These are phyloP conservation scores for Hippolais icterina DNA, from an alignment of 2,113 vertebrate species.

Conservation along the genomic window DNA sequence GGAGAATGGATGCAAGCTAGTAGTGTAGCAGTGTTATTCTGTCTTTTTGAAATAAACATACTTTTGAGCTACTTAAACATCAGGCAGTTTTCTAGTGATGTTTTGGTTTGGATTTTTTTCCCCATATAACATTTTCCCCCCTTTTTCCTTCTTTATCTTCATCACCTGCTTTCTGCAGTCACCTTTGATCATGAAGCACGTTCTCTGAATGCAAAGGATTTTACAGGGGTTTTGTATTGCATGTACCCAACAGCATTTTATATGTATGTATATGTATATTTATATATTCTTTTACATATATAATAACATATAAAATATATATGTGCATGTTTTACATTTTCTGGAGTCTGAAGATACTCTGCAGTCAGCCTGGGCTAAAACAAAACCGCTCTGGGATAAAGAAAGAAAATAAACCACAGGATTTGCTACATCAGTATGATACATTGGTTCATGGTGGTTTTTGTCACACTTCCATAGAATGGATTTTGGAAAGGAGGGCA, in stretches of 20 bases:
- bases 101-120: neutral
- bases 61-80: neutral
- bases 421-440: neutral
- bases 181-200: neutral
- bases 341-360: neutral
- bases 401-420: neutral
- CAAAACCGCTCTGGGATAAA: neutral
- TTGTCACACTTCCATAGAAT: neutral
- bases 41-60: neutral
- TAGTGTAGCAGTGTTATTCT: neutral
- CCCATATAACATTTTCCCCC: neutral
- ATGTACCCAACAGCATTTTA: neutral
- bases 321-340: neutral
- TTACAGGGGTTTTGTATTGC: neutral
- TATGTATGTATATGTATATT: neutral
- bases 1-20: accelerated
- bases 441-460: neutral
- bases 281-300: neutral
- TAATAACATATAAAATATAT: too few species aligned
- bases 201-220: neutral
- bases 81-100: neutral
- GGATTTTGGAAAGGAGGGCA: neutral
- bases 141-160: neutral
- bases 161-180: neutral
- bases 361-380: neutral